These are phyloP conservation scores for Microdon myrmicae DNA, from an alignment of 2,888 invertebrate species.

Conservation along the genomic window DNA sequence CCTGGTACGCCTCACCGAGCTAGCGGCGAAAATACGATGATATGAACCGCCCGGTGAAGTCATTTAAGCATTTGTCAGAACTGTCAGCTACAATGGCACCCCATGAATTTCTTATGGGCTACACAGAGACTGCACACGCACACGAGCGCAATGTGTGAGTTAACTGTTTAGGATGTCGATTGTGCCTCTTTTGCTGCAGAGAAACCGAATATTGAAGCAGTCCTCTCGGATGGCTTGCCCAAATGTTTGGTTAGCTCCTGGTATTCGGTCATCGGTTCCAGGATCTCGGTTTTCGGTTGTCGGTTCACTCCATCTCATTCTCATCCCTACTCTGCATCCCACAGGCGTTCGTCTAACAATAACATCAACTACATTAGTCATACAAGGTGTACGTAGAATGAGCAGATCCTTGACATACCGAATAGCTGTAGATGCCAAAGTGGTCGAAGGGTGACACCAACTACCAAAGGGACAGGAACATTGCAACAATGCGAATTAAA, in stretches of 20 bases:
- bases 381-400: conserved; percentile 27
- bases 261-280: too few relatives aligned
- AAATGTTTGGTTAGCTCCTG: conserved; percentile 27
- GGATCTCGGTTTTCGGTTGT: too few relatives aligned
- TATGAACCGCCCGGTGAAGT: conserved; percentile 52
- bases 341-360: too few relatives aligned
- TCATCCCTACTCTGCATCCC: neutral
- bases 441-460: conserved; percentile 15
- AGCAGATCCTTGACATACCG: conserved; percentile 2
- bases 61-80: conserved; percentile 59
- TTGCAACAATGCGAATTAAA: conserved; percentile 52
- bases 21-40: conserved; percentile 45
- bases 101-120: conserved; percentile 54
- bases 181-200: conserved; percentile 12
- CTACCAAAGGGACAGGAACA: conserved; percentile 35
- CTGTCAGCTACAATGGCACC: conserved; percentile 58
- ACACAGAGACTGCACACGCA: conserved; percentile 17
- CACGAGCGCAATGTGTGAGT: conserved; percentile 30
- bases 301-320: conserved; percentile 5
- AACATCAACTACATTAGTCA: conserved; percentile 50
- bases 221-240: conserved; percentile 30
- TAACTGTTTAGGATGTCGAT: conserved; percentile 6
- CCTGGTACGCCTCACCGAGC: conserved; percentile 1
- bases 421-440: neutral
- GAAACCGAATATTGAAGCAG: conserved; percentile 36